Evolutionary conservation across 1,140 invertebrate genomes (phyloP).

Genomic region (Zophobas atratus): DNA sequence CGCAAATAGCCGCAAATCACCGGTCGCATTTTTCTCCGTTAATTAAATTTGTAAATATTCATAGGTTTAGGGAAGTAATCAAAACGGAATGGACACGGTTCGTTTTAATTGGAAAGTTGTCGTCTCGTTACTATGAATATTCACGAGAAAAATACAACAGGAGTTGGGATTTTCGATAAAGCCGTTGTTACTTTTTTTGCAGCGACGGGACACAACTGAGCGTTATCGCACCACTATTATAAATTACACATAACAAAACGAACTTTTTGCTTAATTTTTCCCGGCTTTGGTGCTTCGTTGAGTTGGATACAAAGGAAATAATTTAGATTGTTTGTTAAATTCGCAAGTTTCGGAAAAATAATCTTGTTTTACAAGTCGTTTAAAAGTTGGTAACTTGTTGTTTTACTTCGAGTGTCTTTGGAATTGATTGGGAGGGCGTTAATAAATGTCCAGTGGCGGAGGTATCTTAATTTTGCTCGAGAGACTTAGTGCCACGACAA

Average conservation of each 20-base stretch:
- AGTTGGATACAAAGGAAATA: slow-evolving; percentile 30
- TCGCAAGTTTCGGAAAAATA: slow-evolving; percentile 4
- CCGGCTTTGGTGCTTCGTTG: not conserved
- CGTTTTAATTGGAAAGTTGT: slow-evolving; percentile 36
- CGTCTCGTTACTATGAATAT: slow-evolving; percentile 27
- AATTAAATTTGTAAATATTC: slow-evolving; percentile 43
- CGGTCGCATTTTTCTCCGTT: not conserved
- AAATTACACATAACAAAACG: not conserved
- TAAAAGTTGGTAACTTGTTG: slow-evolving; percentile 37
- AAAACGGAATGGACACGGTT: slow-evolving; percentile 13
- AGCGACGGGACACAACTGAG: not conserved
- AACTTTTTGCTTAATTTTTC: not conserved
- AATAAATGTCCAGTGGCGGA: too few relatives aligned
- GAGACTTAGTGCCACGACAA: too few relatives aligned
- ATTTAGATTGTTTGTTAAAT: slow-evolving; percentile 42
- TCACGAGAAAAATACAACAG: slow-evolving; percentile 21
- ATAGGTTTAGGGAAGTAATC: slow-evolving; percentile 25
- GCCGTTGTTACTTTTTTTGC: not conserved
- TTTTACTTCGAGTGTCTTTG: not conserved
- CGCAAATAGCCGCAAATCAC: slow-evolving; percentile 13
- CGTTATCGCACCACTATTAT: not conserved
- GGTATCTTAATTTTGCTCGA: too few relatives aligned
- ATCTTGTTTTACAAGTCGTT: slow-evolving; percentile 29
- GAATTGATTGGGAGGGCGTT: too few relatives aligned
- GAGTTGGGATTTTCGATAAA: not conserved